Evolutionary conservation across 2,113 vertebrate species (phyloP).

Genomic region (Siniperca knerii): DNA sequence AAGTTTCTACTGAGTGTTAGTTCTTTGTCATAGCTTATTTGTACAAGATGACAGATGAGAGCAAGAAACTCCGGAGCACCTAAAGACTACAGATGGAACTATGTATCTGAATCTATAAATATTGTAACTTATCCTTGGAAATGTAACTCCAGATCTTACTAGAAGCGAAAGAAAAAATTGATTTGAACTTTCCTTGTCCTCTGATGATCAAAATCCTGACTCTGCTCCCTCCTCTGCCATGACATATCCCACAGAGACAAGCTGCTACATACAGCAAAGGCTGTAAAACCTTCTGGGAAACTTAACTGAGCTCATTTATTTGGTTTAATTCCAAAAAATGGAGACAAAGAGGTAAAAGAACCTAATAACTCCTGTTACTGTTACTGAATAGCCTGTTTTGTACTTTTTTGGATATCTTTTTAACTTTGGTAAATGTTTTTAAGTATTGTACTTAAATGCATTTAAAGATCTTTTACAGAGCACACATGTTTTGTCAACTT

Average conservation of each 20-base stretch:
- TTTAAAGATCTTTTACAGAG: neutral
- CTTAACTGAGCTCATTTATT: conserved; percentile 5
- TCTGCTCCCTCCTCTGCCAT: neutral
- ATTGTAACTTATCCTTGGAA: neutral
- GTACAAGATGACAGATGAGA: neutral
- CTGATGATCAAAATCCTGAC: neutral
- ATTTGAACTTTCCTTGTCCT: conserved; percentile 2
- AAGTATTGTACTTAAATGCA: neutral
- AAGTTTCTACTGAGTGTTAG: neutral
- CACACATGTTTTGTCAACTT: neutral
- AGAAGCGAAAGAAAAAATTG: neutral
- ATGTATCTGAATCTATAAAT: neutral
- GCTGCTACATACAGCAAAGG: neutral
- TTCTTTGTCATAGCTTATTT: neutral
- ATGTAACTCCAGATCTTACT: neutral
- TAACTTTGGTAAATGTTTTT: neutral
- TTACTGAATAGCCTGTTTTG: neutral
- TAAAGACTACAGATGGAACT: neutral
- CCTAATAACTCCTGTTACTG: neutral
- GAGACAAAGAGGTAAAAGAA: neutral
- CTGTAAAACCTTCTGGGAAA: neutral
- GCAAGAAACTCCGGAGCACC: neutral
- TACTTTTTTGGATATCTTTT: neutral
- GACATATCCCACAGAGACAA: conserved; percentile 23
- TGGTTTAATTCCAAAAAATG: conserved; percentile 3